Evolutionary conservation across 2,113 vertebrate species (phyloP).

Genomic region (Cairina moschata): DNA sequence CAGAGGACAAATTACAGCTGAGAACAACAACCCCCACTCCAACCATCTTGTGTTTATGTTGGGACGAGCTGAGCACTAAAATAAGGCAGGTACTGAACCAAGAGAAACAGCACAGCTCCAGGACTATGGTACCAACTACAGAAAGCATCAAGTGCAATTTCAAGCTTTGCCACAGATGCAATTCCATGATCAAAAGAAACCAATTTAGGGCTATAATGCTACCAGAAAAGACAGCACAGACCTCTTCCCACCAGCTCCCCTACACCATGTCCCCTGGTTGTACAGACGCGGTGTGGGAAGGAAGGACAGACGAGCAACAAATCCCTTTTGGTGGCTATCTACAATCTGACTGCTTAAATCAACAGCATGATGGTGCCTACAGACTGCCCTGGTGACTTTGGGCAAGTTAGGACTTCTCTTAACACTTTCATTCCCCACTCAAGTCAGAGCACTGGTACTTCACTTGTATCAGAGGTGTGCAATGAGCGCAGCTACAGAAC

Average conservation of each 20-base stretch:
- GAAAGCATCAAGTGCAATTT: not conserved
- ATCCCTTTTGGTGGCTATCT: not conserved
- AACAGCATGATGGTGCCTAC: not conserved
- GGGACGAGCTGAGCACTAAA: not conserved
- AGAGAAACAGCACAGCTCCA: not conserved
- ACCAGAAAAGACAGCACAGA: not conserved
- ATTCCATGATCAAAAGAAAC: not conserved
- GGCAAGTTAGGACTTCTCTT: not conserved
- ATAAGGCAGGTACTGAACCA: not conserved
- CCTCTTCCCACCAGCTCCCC: not conserved
- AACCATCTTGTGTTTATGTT: not conserved
- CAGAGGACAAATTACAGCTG: not conserved
- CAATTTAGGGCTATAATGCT: not conserved
- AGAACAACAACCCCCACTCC: not conserved
- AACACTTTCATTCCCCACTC: fast-evolving
- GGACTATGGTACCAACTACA: not conserved
- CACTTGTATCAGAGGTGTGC: not conserved
- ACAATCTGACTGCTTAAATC: not conserved
- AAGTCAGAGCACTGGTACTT: not conserved
- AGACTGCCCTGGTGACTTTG: not conserved
- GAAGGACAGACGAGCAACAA: not conserved
- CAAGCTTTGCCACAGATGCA: not conserved
- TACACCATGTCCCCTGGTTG: fast-evolving
- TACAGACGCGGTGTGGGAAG: not conserved
- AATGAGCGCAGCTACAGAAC: not conserved